phyloP scores from a whole-genome alignment of 2,113 vertebrate species.

The Rhizomys pruinosus region DNA sequence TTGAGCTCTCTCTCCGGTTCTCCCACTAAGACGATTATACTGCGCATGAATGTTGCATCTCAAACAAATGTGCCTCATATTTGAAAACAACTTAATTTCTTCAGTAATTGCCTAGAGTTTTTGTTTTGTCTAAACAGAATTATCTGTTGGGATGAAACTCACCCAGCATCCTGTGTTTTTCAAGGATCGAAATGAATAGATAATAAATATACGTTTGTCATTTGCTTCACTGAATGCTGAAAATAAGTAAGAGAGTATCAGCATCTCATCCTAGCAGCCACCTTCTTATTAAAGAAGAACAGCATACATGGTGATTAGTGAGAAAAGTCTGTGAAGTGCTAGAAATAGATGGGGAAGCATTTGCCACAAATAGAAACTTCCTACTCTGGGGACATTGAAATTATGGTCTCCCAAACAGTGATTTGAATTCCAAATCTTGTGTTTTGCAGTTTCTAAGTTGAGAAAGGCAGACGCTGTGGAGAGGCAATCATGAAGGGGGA shows the following conservation, averaged over 20 bases:
- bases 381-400: slow-evolving; percentile 31
- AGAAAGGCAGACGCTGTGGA: background rate
- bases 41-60: background rate
- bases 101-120: background rate
- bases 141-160: background rate
- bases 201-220: background rate
- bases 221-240: background rate
- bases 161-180: background rate
- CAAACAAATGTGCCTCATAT: background rate
- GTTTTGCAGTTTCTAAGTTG: background rate
- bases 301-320: background rate
- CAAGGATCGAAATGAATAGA: background rate
- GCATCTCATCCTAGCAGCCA: background rate
- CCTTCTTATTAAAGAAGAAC: slow-evolving; percentile 27
- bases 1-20: too few species aligned
- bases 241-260: background rate
- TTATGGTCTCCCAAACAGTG: slow-evolving; percentile 53
- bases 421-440: slow-evolving; percentile 27
- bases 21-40: background rate
- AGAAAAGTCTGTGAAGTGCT: slow-evolving; percentile 57
- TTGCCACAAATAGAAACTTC: slow-evolving; percentile 60
- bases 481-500: background rate
- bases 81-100: slow-evolving; percentile 34
- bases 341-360: slow-evolving; percentile 42
- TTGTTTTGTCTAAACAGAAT: background rate